Evolutionary conservation across 2,797 vertebrate genomes (phyloP), one percentile per base, ranked within the genome.

Genomic region (Odontamblyopus lacepedii): DNA sequence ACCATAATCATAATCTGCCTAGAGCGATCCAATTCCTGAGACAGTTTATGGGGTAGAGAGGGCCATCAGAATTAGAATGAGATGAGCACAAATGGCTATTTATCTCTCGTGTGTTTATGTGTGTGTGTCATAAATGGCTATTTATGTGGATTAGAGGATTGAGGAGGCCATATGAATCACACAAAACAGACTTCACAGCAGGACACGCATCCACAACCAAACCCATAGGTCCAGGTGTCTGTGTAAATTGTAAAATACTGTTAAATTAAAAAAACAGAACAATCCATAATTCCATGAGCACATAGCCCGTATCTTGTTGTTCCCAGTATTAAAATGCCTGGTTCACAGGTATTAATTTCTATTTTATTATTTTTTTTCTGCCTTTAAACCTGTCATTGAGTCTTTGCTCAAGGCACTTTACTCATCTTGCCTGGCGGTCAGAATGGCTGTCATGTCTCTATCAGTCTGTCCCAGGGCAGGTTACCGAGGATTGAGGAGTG

Each of bases 61-160:
- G 94, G 95, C 93, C 93, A 95, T 96, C 94, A 95, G 95, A 97
- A 97, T 97, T 96, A 97, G 96, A 98, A 98, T 96, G 95, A 96
- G 96, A 96, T 94, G 94, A 95, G 94, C 92, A 87, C 35, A 94
- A 95, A 96, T 86, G 84, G 87, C 78, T 88, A 90, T 90, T 92
- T 91, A 86, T 88, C 73, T 72, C 44, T 5, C 44, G 70, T 67
- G 64, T 75, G 70, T 70, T 51, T 73, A 67, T 72, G 60, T 74
- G 67, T 59, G 67, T 95, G 69, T 95, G 95, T 96, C 93, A 94
- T 94, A 94, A 96, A 95, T 93, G 93, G 92, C 94, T 95, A 95
- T 96, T 96, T 96, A 95, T 95, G 94, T 94, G 95, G 95, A 97
- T 98, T 96, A 96, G 94, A 92, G 90, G 95, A 96, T 96, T 95